Base-by-base conservation (phyloP, 2,797 vertebrate species). In the Emys orbicularis region DNA sequence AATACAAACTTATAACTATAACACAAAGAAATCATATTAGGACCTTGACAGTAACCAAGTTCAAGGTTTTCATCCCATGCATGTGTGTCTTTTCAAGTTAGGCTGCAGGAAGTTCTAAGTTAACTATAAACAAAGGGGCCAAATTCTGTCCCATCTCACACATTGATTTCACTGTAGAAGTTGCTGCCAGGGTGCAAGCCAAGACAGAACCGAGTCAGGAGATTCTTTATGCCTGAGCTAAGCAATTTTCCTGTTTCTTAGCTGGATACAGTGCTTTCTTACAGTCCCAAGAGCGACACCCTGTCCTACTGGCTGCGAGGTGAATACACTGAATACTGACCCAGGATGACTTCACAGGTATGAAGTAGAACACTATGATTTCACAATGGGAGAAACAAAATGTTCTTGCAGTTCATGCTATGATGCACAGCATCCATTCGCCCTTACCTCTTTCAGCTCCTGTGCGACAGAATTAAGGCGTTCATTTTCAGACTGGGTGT, bases 401-500 rank as follows among this genome's bases (percentile, higher is more conserved):
- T 1, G 7, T 21, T 86, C 41, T 12, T 7, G 10, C 25, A 88
- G 34, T 1, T 29, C 49, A 37, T 44, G 9, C 52, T 49, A 72
- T 10, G 50, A 31, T 4, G 25, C 1, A 0, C n/a, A 5, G 47
- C 3, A 37, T 0, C 1, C 87, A 50, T 82, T 79, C 57, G 72
- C 7, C 50, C 96, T 98, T 92, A 99, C 99, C 99, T 99, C 99
- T 98, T 98, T 99, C 96, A 99, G 97, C 37, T 99, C 99, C 96
- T 99, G 99, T 9, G 98, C 97, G 96, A 99, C 98, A n/a, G 98
- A 98, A 86, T 98, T 98, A 94, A 99, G 99, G 82, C 99, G 99
- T 84, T 99, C 99, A 0, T 99, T 99, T 98, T 99, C 99, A 56
- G 99, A 99, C 97, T 99, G 99, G 5, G 99, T 99, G 94, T 99